Base-by-base conservation (phyloP, 1,140 invertebrate species). In the Sitodiplosis mosellana region DNA sequence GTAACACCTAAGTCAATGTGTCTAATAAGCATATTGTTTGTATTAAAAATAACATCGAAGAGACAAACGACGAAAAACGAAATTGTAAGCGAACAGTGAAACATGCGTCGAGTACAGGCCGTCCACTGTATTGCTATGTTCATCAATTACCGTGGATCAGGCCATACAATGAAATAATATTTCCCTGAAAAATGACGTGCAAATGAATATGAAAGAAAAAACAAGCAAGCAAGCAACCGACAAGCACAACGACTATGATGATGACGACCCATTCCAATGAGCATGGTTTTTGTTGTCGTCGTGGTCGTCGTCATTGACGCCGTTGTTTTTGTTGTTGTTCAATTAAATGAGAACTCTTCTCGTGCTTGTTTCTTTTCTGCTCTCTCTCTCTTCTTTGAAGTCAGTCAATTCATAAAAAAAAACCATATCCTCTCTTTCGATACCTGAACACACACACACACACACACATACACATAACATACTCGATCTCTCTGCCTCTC, bases 171-270 rank as follows among this genome's bases (percentile, higher is more conserved):
- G 27, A 27, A 27, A 27, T 27, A 27, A 27, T 27, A 27, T 27
- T 27, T 27, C 27, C 10, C 27, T 27, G 27, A 27, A 27, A 27
- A 27, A 27, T 27, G 27, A 27, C 27, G 27, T 27, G 27, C 27
- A 27, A 27, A 27, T 27, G 27, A 27, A 18, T 18, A 18, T 42
- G 27, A 21, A 19, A 40, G 38, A 12, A 15, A 19, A 19, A 40
- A 15, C 3, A 40, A 15, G 12, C n/a, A 40, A 40, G 14, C 3
- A 19, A 40, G 3, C n/a, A 40, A 15, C n/a, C 38, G 6, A 15
- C 38, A 15, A 4, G n/a, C 47, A 47, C 47, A 45, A 55, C 52
- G 52, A 50, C 56, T 56, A 55, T 55, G 59, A 59, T 55, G 59
- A 59, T 55, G 44, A 45, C 18, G 20, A 21, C 52, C 51, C 47